Percentiles rank a stretch among this genome's conserved stretches.
These are phyloP conservation scores for Deilephila elpenor DNA, from an alignment of 2,888 invertebrate species.

Conservation along the genomic window DNA sequence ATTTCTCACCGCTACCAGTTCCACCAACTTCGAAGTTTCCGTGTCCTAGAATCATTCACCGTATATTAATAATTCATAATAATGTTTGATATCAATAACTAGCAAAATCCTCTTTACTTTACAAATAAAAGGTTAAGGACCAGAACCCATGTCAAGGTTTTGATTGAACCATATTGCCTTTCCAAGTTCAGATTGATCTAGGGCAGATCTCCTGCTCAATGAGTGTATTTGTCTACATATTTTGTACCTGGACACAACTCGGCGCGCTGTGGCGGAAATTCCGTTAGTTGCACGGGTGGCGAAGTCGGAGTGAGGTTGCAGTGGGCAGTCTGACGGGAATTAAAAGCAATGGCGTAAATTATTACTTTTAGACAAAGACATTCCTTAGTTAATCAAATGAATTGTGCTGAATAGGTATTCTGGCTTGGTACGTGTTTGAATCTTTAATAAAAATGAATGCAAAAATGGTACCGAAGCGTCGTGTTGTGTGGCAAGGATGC, in stretches of 20 bases:
- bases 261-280: conserved; percentile 72
- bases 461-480: too few relatives aligned
- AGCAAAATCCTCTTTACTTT: too few relatives aligned
- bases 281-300: conserved; percentile 59
- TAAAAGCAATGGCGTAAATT: not conserved
- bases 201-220: not conserved
- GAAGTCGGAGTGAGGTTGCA: conserved; percentile 68
- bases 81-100: not conserved
- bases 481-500: too few relatives aligned
- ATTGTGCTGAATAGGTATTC: too few relatives aligned
- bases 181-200: not conserved
- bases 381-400: too few relatives aligned
- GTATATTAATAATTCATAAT: not conserved
- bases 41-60: conserved; percentile 52
- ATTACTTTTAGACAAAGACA: too few relatives aligned
- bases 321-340: conserved; percentile 55
- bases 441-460: too few relatives aligned
- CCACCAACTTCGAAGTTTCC: conserved; percentile 73
- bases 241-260: conserved; percentile 55
- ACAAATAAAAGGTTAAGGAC: too few relatives aligned
- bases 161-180: too few relatives aligned
- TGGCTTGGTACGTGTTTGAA: too few relatives aligned
- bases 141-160: too few relatives aligned
- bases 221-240: not conserved
- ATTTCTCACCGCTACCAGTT: conserved; percentile 60